These are phyloP conservation scores for Elephas maximus DNA, from an alignment of 2,113 vertebrate species.

Conservation along the genomic window DNA sequence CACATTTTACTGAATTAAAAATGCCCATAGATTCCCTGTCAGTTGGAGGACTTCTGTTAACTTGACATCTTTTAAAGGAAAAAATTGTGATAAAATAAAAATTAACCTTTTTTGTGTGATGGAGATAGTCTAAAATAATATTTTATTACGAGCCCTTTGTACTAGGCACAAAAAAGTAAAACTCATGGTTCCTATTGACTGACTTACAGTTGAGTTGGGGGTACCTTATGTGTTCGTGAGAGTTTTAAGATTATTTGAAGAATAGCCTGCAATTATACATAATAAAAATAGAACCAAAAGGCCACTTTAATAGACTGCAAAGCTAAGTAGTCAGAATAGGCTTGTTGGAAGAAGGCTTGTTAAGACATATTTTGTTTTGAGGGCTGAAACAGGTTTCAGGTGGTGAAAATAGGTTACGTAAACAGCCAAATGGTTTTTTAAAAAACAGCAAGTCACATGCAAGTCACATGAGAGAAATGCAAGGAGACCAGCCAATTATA, in stretches of 20 bases:
- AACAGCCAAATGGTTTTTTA: neutral
- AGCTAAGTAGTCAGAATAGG: neutral
- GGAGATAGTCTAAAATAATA: constrained; percentile 5
- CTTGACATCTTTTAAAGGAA: constrained; percentile 61
- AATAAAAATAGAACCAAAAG: constrained; percentile 20
- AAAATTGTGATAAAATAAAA: constrained; percentile 49
- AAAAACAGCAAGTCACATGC: neutral
- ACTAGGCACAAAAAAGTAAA: neutral
- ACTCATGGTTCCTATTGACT: neutral
- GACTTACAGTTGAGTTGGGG: neutral
- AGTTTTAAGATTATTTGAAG: constrained; percentile 6
- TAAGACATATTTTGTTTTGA: neutral
- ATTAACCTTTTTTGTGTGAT: neutral
- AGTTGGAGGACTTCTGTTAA: constrained; percentile 28
- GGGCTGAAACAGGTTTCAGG: neutral
- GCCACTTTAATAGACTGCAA: neutral
- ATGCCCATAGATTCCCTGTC: neutral
- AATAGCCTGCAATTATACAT: neutral
- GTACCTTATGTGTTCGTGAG: neutral
- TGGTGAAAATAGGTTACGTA: neutral
- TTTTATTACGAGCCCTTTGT: constrained; percentile 34
- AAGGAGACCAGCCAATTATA: neutral
- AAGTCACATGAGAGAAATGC: neutral
- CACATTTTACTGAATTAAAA: constrained; percentile 24
- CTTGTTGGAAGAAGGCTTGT: neutral